A percentile compares a stretch with the other conserved stretches of the same genome.
Conservation (phyloP, 2,113 vertebrate species). For the Sebastes schlegelii region DNA sequence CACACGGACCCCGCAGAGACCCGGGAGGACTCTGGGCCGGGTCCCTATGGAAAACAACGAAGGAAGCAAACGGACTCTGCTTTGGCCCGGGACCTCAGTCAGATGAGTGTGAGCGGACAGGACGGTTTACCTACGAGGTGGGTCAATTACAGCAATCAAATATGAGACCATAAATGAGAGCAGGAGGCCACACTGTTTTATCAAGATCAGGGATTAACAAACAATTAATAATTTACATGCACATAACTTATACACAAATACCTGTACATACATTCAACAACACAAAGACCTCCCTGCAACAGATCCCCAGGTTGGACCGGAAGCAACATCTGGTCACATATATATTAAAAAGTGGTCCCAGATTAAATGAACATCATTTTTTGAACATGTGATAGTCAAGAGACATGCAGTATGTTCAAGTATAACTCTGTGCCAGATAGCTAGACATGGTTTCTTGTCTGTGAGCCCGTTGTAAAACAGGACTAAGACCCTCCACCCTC, state of each 20-base stretch:
- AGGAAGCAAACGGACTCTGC: conserved; percentile 67
- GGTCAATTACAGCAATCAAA: neutral
- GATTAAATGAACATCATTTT: neutral
- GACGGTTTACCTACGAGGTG: conserved; percentile 62
- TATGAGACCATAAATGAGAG: neutral
- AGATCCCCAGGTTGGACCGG: neutral
- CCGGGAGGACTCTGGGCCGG: conserved; percentile 35
- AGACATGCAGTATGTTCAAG: neutral
- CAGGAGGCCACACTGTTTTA: neutral
- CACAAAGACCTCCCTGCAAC: neutral
- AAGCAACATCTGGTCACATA: neutral
- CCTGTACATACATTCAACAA: neutral
- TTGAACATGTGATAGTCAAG: neutral
- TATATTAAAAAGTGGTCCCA: neutral
- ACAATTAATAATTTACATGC: neutral
- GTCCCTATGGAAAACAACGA: conserved; percentile 55
- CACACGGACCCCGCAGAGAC: conserved; percentile 16
- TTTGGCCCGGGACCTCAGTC: conserved; percentile 78
- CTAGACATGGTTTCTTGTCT: neutral
- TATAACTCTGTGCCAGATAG: neutral
- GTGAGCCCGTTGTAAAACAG: neutral
- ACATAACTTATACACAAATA: neutral
- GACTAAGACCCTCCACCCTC: too few species aligned
- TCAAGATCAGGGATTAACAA: neutral
- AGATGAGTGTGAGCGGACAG: conserved; percentile 78